A percentile compares a stretch with the other conserved stretches of the same genome.
Evolutionary conservation across 2,797 vertebrate genomes (phyloP).

Genomic region (Periparus ater): DNA sequence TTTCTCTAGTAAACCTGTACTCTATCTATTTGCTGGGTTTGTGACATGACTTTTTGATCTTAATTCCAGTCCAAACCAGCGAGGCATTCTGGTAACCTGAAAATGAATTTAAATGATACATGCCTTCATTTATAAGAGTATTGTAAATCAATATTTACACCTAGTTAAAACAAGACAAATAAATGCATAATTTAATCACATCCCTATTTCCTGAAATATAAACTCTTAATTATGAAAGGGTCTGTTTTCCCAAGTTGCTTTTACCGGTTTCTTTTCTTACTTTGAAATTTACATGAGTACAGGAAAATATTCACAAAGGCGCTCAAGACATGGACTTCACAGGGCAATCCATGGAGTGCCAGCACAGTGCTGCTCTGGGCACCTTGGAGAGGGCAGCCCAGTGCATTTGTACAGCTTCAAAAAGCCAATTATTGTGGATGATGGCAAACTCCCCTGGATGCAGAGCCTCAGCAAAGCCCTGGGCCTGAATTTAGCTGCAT

Average conservation of each 20-base stretch:
- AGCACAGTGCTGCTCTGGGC: not conserved
- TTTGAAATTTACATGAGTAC: fast-evolving
- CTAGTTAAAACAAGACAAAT: not conserved
- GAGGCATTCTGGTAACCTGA: not conserved
- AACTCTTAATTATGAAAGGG: not conserved
- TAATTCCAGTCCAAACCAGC: not conserved
- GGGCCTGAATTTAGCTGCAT: not conserved
- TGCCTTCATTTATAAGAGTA: not conserved
- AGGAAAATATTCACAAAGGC: not conserved
- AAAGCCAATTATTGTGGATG: not conserved
- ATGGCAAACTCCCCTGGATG: not conserved
- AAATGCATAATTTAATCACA: not conserved
- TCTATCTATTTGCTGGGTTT: not conserved
- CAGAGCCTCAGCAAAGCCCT: not conserved
- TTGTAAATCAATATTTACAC: constrained; percentile 20
- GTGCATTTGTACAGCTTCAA: not conserved
- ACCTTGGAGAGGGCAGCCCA: not conserved
- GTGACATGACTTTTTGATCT: not conserved
- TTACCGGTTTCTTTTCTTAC: not conserved
- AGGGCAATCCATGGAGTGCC: not conserved
- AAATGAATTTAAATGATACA: not conserved
- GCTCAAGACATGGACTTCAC: not conserved
- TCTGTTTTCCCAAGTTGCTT: not conserved
- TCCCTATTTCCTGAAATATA: not conserved
- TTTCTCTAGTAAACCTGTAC: constrained; percentile 64